A percentile compares a stretch with the other conserved stretches of the same genome.
These are phyloP conservation scores for Oncopeltus fasciatus DNA, from an alignment of 1,140 invertebrate species.

Conservation along the genomic window DNA sequence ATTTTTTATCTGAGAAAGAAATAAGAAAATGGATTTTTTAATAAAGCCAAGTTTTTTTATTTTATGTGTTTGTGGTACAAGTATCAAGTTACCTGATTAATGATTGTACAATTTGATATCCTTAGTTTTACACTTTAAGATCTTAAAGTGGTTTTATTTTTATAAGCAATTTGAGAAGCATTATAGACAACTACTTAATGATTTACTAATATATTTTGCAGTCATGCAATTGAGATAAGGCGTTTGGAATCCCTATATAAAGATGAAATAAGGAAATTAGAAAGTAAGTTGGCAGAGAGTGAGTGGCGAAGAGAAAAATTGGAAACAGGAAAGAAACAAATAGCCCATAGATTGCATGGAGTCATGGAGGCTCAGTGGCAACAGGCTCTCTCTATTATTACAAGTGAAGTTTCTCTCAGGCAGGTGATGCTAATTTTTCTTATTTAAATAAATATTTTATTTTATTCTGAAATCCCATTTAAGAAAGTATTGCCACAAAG, in stretches of 20 bases:
- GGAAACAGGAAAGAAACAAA: constrained; percentile 37
- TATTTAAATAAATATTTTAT: not conserved
- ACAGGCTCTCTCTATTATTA: constrained; percentile 55
- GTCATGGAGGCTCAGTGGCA: constrained; percentile 68
- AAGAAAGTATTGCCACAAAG: not conserved
- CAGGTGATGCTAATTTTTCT: constrained; percentile 5
- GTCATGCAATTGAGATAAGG: constrained; percentile 53
- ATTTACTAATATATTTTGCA: constrained; percentile 29
- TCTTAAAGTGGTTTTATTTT: too few relatives aligned
- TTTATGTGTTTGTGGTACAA: too few relatives aligned
- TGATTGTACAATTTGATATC: too few relatives aligned
- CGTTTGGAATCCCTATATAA: constrained; percentile 61
- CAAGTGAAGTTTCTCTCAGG: constrained; percentile 14
- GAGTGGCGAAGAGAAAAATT: constrained; percentile 16
- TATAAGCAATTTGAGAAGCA: too few relatives aligned
- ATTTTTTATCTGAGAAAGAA: too few relatives aligned
- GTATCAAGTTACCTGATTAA: too few relatives aligned
- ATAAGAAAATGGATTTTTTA: too few relatives aligned
- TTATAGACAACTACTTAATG: too few relatives aligned
- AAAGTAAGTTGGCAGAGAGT: constrained; percentile 46
- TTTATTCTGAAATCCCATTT: not conserved
- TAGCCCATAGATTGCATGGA: constrained; percentile 54
- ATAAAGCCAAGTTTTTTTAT: too few relatives aligned
- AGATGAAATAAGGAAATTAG: constrained; percentile 52
- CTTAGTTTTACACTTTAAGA: too few relatives aligned